phyloP scores from a whole-genome alignment of 2,797 vertebrate genomes.

The Neosalanx taihuensis region DNA sequence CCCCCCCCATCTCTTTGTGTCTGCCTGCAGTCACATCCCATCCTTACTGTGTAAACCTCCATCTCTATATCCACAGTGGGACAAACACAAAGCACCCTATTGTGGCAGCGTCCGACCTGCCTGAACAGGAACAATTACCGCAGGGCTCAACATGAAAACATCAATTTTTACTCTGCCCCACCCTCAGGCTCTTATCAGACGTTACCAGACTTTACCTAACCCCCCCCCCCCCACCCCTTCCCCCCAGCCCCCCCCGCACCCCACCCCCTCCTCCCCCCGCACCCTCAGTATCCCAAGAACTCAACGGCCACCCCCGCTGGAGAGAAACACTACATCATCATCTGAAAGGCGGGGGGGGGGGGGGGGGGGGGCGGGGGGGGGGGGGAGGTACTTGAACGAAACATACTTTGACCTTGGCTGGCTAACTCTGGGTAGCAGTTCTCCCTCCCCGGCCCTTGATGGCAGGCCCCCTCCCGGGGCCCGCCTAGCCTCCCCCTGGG shows the following conservation, averaged over 20 bases:
- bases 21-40: conserved; percentile 29
- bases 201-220: neutral
- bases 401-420: conserved; percentile 1
- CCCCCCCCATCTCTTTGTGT: conserved; percentile 28
- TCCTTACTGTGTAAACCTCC: conserved; percentile 58
- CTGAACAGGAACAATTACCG: conserved; percentile 34
- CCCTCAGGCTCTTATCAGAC: conserved; percentile 2
- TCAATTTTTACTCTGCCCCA: neutral
- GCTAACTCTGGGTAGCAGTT: neutral
- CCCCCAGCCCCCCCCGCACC: no score
- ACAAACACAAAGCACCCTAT: conserved; percentile 28
- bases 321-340: neutral
- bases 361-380: conserved; percentile 1
- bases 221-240: no score
- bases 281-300: neutral
- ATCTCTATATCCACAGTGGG: conserved; percentile 8
- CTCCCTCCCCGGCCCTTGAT: neutral
- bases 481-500: neutral
- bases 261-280: neutral
- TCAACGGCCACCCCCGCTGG: no score
- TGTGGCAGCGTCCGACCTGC: conserved; percentile 47
- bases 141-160: conserved; percentile 40
- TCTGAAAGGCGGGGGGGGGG: conserved; percentile 16
- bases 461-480: conserved; percentile 10
- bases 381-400: neutral